phyloP scores from a whole-genome alignment of 2,113 vertebrate species.

The Bubo scandiacus region DNA sequence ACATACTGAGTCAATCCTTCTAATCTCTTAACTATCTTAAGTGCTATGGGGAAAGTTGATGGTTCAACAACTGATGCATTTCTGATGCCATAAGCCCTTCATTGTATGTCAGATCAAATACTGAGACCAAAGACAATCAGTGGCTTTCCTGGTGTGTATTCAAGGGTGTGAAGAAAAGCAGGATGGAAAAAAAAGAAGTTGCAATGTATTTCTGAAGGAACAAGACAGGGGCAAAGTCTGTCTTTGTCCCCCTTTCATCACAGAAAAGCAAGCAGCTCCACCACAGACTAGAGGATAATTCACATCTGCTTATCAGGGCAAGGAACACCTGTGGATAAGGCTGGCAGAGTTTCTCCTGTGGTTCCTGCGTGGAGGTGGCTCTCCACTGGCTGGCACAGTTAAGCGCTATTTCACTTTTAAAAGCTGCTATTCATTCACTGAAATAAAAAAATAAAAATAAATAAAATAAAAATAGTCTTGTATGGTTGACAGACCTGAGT shows the following conservation, averaged over 20 bases:
- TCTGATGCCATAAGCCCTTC: background rate
- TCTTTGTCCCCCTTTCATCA: background rate
- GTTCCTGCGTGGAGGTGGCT: background rate
- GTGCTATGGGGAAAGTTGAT: background rate
- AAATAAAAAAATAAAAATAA: background rate
- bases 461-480: background rate
- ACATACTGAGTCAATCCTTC: background rate
- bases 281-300: background rate
- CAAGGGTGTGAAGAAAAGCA: background rate
- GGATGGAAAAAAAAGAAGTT: background rate
- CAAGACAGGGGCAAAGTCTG: background rate
- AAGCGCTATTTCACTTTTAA: background rate
- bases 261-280: background rate
- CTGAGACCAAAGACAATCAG: background rate
- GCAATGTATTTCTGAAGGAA: background rate
- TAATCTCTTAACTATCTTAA: background rate
- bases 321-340: background rate
- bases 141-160: background rate
- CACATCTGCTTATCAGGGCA: accelerated
- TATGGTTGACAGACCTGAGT: background rate
- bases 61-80: background rate
- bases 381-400: background rate
- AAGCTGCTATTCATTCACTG: background rate
- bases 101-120: background rate
- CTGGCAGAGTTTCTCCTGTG: background rate